Conservation (phyloP, 2,797 vertebrate species). For the Periophthalmus magnuspinnatus region DNA sequence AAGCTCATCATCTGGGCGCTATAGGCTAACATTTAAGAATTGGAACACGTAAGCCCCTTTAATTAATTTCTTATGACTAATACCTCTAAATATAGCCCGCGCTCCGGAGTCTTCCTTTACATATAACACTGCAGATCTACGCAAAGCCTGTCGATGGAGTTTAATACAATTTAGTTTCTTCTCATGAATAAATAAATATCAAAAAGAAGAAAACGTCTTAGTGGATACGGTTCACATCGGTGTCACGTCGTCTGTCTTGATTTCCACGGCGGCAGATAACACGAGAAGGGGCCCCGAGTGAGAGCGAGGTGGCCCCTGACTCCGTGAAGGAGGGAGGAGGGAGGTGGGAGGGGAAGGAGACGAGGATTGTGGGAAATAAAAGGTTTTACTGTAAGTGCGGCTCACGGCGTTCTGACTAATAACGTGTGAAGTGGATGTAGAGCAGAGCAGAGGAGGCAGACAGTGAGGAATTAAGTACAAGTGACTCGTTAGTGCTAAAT, state of each 20-base stretch:
- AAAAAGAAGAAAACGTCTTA: not conserved
- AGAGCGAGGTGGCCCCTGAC: slow-evolving; percentile 21
- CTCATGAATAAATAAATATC: slow-evolving; percentile 10
- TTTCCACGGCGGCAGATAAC: slow-evolving; percentile 51
- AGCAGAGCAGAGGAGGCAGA: not conserved
- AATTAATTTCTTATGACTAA: slow-evolving; percentile 4
- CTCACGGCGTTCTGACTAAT: not conserved
- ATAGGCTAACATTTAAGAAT: not conserved
- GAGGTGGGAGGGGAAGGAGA: not conserved
- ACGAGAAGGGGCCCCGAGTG: slow-evolving; percentile 25
- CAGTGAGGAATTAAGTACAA: not conserved
- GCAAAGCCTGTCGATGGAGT: not conserved
- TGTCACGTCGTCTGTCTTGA: slow-evolving; percentile 55
- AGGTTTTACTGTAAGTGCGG: slow-evolving; percentile 6
- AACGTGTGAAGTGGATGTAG: not conserved
- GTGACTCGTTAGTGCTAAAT: not conserved
- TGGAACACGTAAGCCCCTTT: not conserved
- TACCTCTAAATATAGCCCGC: not conserved
- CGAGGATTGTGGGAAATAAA: slow-evolving; percentile 14
- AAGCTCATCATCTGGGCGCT: not conserved
- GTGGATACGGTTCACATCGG: slow-evolving; percentile 48
- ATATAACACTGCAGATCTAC: not conserved
- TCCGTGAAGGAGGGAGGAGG: not conserved
- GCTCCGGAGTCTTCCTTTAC: not conserved
- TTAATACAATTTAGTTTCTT: slow-evolving; percentile 15